Evolutionary conservation across 92 coral and sea anemone genomes (phyloP), one percentile per base, ranked within the genome.

Genomic region (Heteractis magnifica): DNA sequence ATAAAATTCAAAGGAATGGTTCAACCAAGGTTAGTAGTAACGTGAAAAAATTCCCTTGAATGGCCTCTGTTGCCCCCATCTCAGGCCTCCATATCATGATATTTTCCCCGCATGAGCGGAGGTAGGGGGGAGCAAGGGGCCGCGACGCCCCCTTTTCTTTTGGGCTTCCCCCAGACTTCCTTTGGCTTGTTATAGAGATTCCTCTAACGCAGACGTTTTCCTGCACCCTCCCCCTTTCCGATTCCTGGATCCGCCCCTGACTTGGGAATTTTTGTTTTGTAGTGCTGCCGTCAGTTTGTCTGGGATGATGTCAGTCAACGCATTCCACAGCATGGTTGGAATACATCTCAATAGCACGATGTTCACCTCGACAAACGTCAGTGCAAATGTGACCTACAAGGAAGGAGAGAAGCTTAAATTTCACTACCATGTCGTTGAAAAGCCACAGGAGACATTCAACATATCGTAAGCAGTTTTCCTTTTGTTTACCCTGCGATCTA

Each of bases 401-500:
- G 52, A 79, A 41, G 79, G 82, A 51, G 75, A 91, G 5, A 81
- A 76, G 48, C 52, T 91, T 1, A 91, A 86, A 71, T 44, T 84
- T 34, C 84, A 91, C 71, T 11, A 85, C 77, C 86, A 91, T 59
- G 84, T 91, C 78, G 71, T 82, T 26, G 94, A 91, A 23, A 88
- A 84, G 73, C 94, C 94, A 50, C 92, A 88, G 64, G 92, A 91
- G 84, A 85, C 89, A 55, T 81, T 91, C 65, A 88, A 91, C 75
- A 59, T 91, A 75, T 81, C 94, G 94, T 91, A 91, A 91, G 94
- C 19, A 8, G 14, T 5, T 68, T 15, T 81, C 19, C 11, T 44
- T 50, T 13, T 49, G 5, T 74, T 11, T 2, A 18, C 26, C 7
- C 1, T 4, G 70, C 26, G 48, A 34, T 34, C 44, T 34, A 34